phyloP scores from a whole-genome alignment of 2,113 vertebrate genomes.

The Rousettus leschenaultii region DNA sequence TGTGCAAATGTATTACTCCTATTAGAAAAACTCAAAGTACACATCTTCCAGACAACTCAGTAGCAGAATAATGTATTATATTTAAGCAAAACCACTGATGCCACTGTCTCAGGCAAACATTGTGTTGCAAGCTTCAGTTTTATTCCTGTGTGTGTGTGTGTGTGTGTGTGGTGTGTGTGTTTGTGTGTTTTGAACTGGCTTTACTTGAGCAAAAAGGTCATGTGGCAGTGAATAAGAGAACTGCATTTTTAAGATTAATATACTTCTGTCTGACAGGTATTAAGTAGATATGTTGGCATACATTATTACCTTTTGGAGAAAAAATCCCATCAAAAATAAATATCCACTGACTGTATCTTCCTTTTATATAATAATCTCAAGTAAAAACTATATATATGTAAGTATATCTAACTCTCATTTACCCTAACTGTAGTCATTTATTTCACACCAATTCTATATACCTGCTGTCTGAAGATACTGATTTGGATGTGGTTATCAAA shows the following conservation, averaged over 20 bases:
- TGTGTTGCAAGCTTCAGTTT: neutral
- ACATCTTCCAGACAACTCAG: neutral
- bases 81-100: neutral
- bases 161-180: neutral
- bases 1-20: neutral
- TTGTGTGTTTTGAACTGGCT: neutral
- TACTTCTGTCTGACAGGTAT: neutral
- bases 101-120: neutral
- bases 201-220: constrained; percentile 20
- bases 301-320: neutral
- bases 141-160: neutral
- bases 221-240: neutral
- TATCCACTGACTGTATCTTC: constrained; percentile 11
- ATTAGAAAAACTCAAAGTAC: neutral
- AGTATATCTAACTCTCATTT: constrained; percentile 25
- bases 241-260: constrained; percentile 7
- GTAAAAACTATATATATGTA: neutral
- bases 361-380: constrained; percentile 26
- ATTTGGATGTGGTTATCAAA: constrained; percentile 71
- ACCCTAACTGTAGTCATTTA: neutral
- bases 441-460: constrained; percentile 27
- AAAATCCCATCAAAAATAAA: constrained; percentile 16
- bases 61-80: neutral
- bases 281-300: neutral
- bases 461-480: constrained; percentile 75